phyloP scores from a whole-genome alignment of 2,797 vertebrate genomes.

The Pristis pectinata region DNA sequence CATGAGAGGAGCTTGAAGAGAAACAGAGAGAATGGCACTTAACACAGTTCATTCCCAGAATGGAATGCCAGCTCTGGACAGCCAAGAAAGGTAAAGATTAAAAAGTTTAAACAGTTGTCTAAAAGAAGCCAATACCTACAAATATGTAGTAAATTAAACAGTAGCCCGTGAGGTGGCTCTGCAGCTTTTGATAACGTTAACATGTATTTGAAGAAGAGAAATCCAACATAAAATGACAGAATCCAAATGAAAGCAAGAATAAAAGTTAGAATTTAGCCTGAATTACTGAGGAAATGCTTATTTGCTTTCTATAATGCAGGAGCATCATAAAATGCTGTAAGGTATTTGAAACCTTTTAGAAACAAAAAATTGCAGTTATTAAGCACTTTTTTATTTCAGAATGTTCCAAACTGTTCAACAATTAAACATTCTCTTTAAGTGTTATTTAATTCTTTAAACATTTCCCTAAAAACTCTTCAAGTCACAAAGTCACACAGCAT shows the following conservation, averaged over 20 bases:
- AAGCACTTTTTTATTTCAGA: too few species aligned
- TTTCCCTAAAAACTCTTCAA: too few species aligned
- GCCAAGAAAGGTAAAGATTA: constrained; percentile 14
- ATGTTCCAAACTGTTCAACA: too few species aligned
- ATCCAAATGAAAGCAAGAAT: not conserved
- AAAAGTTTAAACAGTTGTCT: not conserved
- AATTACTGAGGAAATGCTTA: not conserved
- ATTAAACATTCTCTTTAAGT: too few species aligned
- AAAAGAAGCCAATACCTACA: not conserved
- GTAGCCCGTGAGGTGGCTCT: not conserved
- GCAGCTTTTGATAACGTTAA: not conserved
- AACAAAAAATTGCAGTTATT: not conserved
- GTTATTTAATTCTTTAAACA: too few species aligned
- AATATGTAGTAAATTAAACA: not conserved
- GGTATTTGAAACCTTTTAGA: not conserved
- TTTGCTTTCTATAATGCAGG: too few species aligned
- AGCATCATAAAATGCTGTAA: not conserved
- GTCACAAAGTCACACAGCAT: too few species aligned
- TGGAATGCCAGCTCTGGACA: not conserved
- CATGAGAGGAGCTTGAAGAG: not conserved
- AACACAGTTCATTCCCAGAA: not conserved
- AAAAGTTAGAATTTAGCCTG: not conserved
- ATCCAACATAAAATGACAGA: not conserved
- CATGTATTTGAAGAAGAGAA: not conserved
- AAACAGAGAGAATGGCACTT: constrained; percentile 2